Evolutionary conservation across 2,888 invertebrate species (phyloP).

Genomic region (Brenthis hecate): DNA sequence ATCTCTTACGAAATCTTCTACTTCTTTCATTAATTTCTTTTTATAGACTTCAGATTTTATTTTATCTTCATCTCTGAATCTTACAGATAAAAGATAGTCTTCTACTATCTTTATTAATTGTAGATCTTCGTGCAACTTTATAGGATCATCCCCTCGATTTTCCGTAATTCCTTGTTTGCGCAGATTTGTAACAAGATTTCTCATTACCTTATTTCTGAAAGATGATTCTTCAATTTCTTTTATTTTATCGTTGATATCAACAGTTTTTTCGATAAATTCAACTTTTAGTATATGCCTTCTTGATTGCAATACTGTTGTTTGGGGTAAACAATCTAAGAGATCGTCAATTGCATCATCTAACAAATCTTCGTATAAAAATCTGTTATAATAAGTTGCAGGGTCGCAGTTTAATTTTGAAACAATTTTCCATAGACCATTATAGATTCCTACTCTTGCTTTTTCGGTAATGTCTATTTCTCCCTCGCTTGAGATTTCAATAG

Average conservation of each 20-base stretch:
- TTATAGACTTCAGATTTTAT: conserved; percentile 54
- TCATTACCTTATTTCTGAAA: conserved; percentile 56
- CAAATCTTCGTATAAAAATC: conserved; percentile 57
- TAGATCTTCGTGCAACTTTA: conserved; percentile 51
- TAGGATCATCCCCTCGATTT: conserved; percentile 35
- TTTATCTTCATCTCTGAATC: conserved; percentile 53
- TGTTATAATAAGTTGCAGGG: conserved; percentile 50
- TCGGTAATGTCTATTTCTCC: conserved; percentile 47
- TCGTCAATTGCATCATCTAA: conserved; percentile 64
- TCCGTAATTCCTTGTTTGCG: conserved; percentile 40
- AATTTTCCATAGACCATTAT: conserved; percentile 58
- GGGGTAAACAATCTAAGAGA: conserved; percentile 55
- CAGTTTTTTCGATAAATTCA: conserved; percentile 56
- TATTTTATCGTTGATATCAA: conserved; percentile 49
- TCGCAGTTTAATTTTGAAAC: conserved; percentile 57
- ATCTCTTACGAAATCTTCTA: conserved; percentile 49
- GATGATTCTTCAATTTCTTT: conserved; percentile 44
- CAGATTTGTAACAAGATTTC: conserved; percentile 49
- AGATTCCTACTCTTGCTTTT: conserved; percentile 52
- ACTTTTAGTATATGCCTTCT: conserved; percentile 53
- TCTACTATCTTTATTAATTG: conserved; percentile 55
- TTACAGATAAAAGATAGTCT: conserved; percentile 53
- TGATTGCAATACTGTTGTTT: conserved; percentile 50
- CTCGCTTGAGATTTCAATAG: conserved; percentile 45
- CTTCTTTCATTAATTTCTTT: conserved; percentile 52